Evolutionary conservation across 2,797 vertebrate species (phyloP).

Genomic region (Gambelia wislizenii): DNA sequence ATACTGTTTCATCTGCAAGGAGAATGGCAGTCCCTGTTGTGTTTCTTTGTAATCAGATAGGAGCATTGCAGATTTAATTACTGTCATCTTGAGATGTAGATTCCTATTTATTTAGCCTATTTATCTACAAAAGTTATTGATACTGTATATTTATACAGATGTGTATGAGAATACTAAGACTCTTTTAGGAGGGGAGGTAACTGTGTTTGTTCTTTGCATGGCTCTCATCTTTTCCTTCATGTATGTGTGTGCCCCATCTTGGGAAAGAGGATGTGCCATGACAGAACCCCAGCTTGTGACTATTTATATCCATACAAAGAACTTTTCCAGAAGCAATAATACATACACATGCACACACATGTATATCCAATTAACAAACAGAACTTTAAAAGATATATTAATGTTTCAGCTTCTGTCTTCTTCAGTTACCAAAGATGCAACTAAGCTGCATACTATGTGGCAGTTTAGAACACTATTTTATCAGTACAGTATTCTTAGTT

Average conservation of each 20-base stretch:
- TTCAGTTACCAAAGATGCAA: too few species aligned
- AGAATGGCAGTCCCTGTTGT: constrained; percentile 57
- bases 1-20: constrained; percentile 48
- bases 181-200: neutral
- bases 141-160: neutral
- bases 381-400: too few species aligned
- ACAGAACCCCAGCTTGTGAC: neutral
- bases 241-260: neutral
- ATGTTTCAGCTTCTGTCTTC: too few species aligned
- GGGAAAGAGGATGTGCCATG: neutral
- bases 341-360: too few species aligned
- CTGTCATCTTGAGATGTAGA: constrained; percentile 54
- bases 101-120: constrained; percentile 40
- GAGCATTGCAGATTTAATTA: constrained; percentile 49
- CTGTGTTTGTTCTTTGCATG: neutral
- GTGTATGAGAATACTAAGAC: neutral
- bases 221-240: neutral
- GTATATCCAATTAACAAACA: too few species aligned
- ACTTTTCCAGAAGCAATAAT: neutral
- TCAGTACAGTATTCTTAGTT: too few species aligned
- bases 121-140: neutral
- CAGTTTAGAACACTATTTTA: too few species aligned
- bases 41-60: constrained; percentile 56
- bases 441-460: too few species aligned
- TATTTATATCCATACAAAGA: neutral